These are phyloP conservation scores for Pheosia tremula DNA, from an alignment of 2,888 invertebrate genomes.

Conservation along the genomic window DNA sequence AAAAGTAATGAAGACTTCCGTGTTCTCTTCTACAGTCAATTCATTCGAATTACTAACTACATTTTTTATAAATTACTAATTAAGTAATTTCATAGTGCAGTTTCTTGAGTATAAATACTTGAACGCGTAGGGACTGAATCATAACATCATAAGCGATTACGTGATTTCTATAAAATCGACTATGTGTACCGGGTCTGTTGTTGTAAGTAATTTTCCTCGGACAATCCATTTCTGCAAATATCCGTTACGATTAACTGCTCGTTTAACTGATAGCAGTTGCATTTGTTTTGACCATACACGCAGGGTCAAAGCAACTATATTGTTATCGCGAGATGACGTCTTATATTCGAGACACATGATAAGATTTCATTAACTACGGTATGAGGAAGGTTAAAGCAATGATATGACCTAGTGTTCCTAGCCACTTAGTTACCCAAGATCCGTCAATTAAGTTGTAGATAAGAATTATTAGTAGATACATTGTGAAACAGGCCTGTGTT, in stretches of 20 bases:
- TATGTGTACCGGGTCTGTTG: neutral
- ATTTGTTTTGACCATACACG: constrained; percentile 2
- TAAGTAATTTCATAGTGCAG: too few relatives aligned
- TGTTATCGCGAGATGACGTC: neutral
- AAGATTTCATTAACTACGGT: neutral
- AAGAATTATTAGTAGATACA: too few relatives aligned
- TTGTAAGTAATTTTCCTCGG: neutral
- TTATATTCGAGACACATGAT: neutral
- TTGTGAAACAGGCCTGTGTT: too few relatives aligned
- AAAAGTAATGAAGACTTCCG: too few relatives aligned
- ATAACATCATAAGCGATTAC: neutral
- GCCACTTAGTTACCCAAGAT: too few relatives aligned
- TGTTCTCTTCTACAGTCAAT: too few relatives aligned
- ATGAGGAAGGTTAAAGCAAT: neutral
- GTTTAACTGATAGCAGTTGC: constrained; percentile 8
- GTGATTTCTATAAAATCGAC: neutral
- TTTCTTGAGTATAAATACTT: too few relatives aligned
- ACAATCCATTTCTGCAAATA: constrained; percentile 3
- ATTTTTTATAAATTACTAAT: too few relatives aligned
- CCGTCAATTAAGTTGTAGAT: too few relatives aligned
- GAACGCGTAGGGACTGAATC: too few relatives aligned
- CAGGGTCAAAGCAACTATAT: neutral
- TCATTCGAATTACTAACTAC: too few relatives aligned
- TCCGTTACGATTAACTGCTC: constrained; percentile 6
- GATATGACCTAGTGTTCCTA: neutral